Evolutionary conservation across 2,113 vertebrate genomes (phyloP).

Genomic region (Oreochromis aureus): DNA sequence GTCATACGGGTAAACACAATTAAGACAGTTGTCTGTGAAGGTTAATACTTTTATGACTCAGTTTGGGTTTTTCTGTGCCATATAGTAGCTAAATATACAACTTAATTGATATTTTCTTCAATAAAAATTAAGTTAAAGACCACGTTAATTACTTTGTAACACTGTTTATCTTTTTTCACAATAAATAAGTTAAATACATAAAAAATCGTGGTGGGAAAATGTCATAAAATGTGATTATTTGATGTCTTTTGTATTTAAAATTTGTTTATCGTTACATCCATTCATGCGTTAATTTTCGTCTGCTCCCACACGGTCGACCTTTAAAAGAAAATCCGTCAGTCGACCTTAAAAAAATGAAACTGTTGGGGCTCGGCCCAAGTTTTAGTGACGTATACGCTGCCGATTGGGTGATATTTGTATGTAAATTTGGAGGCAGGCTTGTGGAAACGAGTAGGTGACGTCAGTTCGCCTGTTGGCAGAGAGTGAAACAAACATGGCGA

Average conservation of each 20-base stretch:
- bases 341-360: constrained; percentile 18
- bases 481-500: constrained; percentile 80
- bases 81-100: not conserved
- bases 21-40: not conserved
- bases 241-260: rapidly evolving
- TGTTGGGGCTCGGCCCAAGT: constrained; percentile 20
- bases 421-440: constrained; percentile 35
- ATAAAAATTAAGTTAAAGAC: not conserved
- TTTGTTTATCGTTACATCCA: not conserved
- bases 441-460: constrained; percentile 71
- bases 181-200: rapidly evolving
- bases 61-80: not conserved
- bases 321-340: not conserved
- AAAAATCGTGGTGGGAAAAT: rapidly evolving
- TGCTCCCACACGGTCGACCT: not conserved
- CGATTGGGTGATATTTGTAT: constrained; percentile 46
- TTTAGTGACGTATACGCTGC: constrained; percentile 14
- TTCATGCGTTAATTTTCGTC: not conserved
- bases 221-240: not conserved
- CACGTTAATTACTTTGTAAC: not conserved
- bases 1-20: not conserved
- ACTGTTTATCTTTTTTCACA: not conserved
- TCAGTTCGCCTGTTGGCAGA: constrained; percentile 68
- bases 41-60: not conserved
- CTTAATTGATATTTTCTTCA: not conserved